Base-by-base conservation (phyloP, 2,888 invertebrate genomes). In the Leptothorax acervorum region DNA sequence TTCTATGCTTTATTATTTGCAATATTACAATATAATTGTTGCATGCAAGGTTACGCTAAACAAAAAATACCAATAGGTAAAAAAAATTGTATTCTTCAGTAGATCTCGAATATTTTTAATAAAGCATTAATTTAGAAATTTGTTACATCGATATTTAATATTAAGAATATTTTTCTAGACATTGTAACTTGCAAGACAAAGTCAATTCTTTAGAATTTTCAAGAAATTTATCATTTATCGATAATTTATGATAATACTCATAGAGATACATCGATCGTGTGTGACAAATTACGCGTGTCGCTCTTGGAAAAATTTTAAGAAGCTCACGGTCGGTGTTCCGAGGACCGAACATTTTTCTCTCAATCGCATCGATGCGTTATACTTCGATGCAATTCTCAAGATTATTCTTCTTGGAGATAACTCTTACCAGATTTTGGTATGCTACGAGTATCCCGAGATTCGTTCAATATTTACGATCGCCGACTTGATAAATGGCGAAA, bases 401-500 rank as follows among this genome's bases (percentile, higher is more conserved):
- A 68, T 68, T 78, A 70, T 78, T 57, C 70, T 70, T 70, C 8
- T 57, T n/a, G 31, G 68, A 31, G 71, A 86, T 70, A 82, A 82
- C 86, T 82, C 48, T 65, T 73, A 53, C 60, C 18, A 81, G 78
- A 71, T 79, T 82, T 75, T 75, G 45, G 12, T 31, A 53, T 83
- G 53, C 62, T 39, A 28, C 35, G n/a, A n/a, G 28, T 63, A 48
- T 55, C 23, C 62, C n/a, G 28, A 23, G 60, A 51, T 60, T 23
- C 74, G 18, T 66, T 35, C 62, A 74, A 81, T 86, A 88, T 88
- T 88, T 88, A 85, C 84, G 78, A 85, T 76, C 73, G 70, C 42
- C 66, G n/a, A 51, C 28, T 45, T 84, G 84, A 88, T 87, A 89
- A 87, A 85, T 85, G 81, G 73, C 65, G 70, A 85, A 87, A 84